A percentile compares a stretch with the other conserved stretches of the same genome.
These are phyloP conservation scores for Druon quercuslanigerum DNA, from an alignment of 1,140 invertebrate genomes.

Conservation along the genomic window DNA sequence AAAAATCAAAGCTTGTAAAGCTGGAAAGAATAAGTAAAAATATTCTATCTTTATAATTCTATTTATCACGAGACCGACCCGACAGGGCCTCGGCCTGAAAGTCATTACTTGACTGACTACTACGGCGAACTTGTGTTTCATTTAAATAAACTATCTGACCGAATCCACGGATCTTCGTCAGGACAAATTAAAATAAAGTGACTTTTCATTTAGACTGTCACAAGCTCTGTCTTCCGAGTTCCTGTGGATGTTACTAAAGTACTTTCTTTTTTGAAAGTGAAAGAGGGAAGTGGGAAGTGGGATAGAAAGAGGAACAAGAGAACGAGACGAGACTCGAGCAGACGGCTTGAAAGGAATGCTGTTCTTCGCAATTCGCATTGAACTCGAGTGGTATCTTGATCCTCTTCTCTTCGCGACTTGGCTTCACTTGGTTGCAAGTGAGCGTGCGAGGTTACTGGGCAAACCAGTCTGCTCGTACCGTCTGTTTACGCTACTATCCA, in stretches of 20 bases:
- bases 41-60: too few species aligned
- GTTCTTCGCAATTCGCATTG: conserved; percentile 55
- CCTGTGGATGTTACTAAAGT: conserved; percentile 11
- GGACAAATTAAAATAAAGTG: too few species aligned
- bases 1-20: not conserved
- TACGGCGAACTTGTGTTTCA: too few species aligned
- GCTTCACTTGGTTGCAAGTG: conserved; percentile 42
- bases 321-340: conserved; percentile 36
- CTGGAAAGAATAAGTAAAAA: not conserved
- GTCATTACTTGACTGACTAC: too few species aligned
- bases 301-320: conserved; percentile 32
- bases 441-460: conserved; percentile 65
- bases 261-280: conserved; percentile 55
- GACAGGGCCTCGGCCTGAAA: too few species aligned
- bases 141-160: too few species aligned
- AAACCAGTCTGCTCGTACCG: conserved; percentile 58
- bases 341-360: conserved; percentile 57
- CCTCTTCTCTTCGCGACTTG: conserved; percentile 46
- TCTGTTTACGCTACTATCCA: conserved; percentile 54
- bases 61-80: too few species aligned
- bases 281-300: conserved; percentile 44
- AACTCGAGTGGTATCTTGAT: conserved; percentile 53
- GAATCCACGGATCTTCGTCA: too few species aligned
- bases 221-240: not conserved
- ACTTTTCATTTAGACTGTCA: too few species aligned